These are phyloP conservation scores for Pluvianellus socialis DNA, from an alignment of 2,113 vertebrate species.

Conservation along the genomic window DNA sequence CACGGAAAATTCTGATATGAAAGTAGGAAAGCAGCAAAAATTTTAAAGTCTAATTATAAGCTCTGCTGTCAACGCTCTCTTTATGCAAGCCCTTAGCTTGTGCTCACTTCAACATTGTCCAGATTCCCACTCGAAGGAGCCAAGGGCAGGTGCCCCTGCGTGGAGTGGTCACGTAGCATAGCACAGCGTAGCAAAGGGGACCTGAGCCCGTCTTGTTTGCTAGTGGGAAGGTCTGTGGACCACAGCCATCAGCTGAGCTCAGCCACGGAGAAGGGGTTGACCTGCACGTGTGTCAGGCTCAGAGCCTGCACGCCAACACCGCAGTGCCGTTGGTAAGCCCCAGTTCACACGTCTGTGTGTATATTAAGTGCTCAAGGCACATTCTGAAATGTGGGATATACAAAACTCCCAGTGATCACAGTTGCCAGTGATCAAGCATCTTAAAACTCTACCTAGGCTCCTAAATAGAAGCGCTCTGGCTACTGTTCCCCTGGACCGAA, in stretches of 20 bases:
- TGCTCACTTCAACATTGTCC: not conserved
- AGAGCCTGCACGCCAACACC: not conserved
- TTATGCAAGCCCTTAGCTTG: not conserved
- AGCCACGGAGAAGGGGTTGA: not conserved
- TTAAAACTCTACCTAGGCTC: not conserved
- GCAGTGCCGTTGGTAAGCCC: not conserved
- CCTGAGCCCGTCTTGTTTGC: not conserved
- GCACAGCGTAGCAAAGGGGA: not conserved
- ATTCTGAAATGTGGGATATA: not conserved
- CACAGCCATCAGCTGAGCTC: not conserved
- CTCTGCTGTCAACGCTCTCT: not conserved
- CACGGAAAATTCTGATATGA: constrained; percentile 28
- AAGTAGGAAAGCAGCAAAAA: constrained; percentile 25
- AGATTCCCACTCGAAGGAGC: not conserved
- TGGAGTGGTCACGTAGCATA: not conserved
- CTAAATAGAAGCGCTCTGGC: not conserved
- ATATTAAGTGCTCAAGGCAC: not conserved
- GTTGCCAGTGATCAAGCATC: not conserved
- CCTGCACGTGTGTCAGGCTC: not conserved
- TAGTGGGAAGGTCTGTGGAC: not conserved
- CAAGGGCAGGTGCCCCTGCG: not conserved
- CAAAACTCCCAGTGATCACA: not conserved
- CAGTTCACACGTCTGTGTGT: rapidly evolving
- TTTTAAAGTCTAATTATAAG: constrained; percentile 24
- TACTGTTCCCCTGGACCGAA: not conserved